A percentile compares a stretch with the other conserved stretches of the same genome.
These are phyloP conservation scores for Anser brachyrhynchus DNA, from an alignment of 2,113 vertebrate genomes.

Conservation along the genomic window DNA sequence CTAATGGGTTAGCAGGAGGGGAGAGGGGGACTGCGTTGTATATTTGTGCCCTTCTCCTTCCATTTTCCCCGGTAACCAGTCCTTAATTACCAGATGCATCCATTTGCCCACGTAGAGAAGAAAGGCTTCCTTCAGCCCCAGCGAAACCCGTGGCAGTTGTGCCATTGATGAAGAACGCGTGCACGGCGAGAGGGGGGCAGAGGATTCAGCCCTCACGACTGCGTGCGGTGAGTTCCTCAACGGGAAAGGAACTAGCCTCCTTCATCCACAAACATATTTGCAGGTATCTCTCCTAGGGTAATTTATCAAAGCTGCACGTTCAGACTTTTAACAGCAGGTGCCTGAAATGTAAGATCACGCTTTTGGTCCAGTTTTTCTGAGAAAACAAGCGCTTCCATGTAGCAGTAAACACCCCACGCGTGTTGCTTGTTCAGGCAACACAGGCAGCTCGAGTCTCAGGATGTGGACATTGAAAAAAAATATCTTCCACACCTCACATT, in stretches of 20 bases:
- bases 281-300: background rate
- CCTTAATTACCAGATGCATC: background rate
- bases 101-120: background rate
- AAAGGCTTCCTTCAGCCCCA: background rate
- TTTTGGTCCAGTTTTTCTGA: background rate
- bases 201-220: rapidly evolving
- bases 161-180: rapidly evolving
- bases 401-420: rapidly evolving
- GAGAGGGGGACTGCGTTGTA: background rate
- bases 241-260: background rate
- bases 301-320: background rate
- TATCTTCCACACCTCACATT: background rate
- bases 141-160: rapidly evolving
- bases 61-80: background rate
- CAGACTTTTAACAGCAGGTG: background rate
- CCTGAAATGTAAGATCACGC: rapidly evolving
- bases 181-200: rapidly evolving
- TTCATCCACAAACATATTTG: rapidly evolving
- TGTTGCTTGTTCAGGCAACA: background rate
- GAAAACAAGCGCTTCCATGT: rapidly evolving
- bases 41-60: background rate
- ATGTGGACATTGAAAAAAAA: constrained; percentile 10
- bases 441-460: background rate
- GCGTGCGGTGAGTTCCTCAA: rapidly evolving
- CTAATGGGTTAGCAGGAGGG: background rate